Evolutionary conservation across 2,797 vertebrate genomes (phyloP).

Genomic region (Gallirallus australis): DNA sequence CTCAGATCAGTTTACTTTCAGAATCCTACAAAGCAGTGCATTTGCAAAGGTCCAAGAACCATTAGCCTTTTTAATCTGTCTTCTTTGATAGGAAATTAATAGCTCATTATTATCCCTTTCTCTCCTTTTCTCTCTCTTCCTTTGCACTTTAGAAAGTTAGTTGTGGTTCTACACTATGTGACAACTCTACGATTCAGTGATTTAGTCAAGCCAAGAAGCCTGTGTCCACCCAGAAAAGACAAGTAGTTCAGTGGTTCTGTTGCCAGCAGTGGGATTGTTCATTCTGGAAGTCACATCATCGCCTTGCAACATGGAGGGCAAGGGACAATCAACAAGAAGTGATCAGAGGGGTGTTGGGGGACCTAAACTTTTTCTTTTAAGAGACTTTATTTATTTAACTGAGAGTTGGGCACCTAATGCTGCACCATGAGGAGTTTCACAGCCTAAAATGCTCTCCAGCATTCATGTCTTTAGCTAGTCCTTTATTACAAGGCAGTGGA

Average conservation of each 20-base stretch:
- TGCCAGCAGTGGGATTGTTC: not conserved
- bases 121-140: not conserved
- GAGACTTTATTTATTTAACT: not conserved
- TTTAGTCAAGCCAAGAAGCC: not conserved
- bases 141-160: not conserved
- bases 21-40: not conserved
- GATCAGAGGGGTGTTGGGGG: not conserved
- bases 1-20: not conserved
- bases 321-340: not conserved
- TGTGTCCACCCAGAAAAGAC: not conserved
- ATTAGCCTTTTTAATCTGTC: not conserved
- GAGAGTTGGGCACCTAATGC: not conserved
- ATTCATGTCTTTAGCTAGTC: not conserved
- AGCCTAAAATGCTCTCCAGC: not conserved
- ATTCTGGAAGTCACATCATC: not conserved
- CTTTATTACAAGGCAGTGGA: not conserved
- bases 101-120: not conserved
- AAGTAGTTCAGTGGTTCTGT: not conserved
- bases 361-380: not conserved
- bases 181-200: not conserved
- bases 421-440: not conserved
- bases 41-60: not conserved
- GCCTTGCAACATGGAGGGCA: not conserved
- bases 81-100: not conserved
- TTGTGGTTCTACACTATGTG: rapidly evolving